phyloP scores from a whole-genome alignment of 2,888 invertebrate genomes.

The Corbicula japonica region DNA sequence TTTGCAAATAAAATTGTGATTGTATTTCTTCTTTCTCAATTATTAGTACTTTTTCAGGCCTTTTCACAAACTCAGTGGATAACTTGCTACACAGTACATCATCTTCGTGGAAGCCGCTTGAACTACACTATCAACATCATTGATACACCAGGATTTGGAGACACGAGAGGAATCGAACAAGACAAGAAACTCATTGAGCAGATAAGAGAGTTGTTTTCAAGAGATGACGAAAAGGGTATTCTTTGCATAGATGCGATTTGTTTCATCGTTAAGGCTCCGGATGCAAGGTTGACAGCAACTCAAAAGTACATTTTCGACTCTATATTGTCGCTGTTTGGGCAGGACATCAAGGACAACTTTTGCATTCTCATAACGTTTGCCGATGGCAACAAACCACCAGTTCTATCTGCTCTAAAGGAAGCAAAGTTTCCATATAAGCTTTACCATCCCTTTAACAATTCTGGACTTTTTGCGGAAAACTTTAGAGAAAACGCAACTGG shows the following conservation, averaged over 20 bases:
- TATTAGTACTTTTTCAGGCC: not conserved
- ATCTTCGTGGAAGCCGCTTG: not conserved
- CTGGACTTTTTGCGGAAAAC: constrained; percentile 46
- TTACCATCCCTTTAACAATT: constrained; percentile 55
- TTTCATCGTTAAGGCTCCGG: constrained; percentile 48
- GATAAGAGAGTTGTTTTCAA: constrained; percentile 46
- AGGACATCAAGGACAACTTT: constrained; percentile 48
- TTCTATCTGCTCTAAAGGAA: constrained; percentile 41
- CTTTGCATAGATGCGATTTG: constrained; percentile 46
- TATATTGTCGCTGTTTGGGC: constrained; percentile 55
- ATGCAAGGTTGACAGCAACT: constrained; percentile 41
- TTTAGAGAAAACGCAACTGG: constrained; percentile 12
- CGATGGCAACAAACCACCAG: constrained; percentile 56
- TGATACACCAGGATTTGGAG: too few species aligned
- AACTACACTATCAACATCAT: constrained; percentile 6
- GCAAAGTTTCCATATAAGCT: constrained; percentile 38
- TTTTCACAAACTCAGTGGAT: constrained; percentile 7
- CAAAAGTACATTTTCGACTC: constrained; percentile 56
- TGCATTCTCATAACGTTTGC: constrained; percentile 57
- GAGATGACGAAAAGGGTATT: constrained; percentile 44
- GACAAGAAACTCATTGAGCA: constrained; percentile 56
- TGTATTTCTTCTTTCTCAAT: too few species aligned
- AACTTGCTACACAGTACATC: constrained; percentile 13
- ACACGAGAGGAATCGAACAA: too few species aligned
- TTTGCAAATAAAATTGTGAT: too few species aligned